Evolutionary conservation across 2,797 vertebrate species (phyloP).

Genomic region (Craterocephalus amniculus): DNA sequence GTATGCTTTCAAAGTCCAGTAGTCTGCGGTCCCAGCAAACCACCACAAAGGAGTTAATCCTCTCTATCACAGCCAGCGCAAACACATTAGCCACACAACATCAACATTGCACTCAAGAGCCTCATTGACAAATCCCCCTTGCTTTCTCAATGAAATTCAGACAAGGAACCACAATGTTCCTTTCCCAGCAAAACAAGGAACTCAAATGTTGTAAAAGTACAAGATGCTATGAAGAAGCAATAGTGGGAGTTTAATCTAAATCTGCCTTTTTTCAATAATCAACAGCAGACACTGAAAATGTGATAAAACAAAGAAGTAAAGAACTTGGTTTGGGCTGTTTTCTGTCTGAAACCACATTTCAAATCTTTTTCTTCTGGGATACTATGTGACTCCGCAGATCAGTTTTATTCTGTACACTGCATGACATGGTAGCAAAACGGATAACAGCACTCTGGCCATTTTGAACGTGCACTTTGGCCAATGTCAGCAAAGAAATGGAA

Average conservation of each 20-base stretch:
- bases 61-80: slow-evolving; percentile 77
- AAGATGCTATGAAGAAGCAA: slow-evolving; percentile 37
- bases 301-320: no score
- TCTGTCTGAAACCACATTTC: no score
- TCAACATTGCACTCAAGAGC: slow-evolving; percentile 75
- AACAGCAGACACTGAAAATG: no score
- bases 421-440: no score
- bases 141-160: slow-evolving; percentile 71
- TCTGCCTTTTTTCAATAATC: not conserved
- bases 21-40: slow-evolving; percentile 74
- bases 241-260: slow-evolving; percentile 1
- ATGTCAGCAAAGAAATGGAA: no score
- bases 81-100: slow-evolving; percentile 81
- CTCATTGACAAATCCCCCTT: slow-evolving; percentile 76
- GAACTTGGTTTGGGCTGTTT: no score
- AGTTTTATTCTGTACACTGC: no score
- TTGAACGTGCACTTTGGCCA: no score
- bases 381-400: no score
- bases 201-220: slow-evolving; percentile 42
- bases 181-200: slow-evolving; percentile 59
- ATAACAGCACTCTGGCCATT: no score
- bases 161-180: slow-evolving; percentile 46
- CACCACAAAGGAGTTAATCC: slow-evolving; percentile 76
- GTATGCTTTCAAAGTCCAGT: slow-evolving; percentile 83
- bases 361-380: no score